Evolutionary conservation across 2,888 invertebrate genomes (phyloP).

Genomic region (Andrena fulva): DNA sequence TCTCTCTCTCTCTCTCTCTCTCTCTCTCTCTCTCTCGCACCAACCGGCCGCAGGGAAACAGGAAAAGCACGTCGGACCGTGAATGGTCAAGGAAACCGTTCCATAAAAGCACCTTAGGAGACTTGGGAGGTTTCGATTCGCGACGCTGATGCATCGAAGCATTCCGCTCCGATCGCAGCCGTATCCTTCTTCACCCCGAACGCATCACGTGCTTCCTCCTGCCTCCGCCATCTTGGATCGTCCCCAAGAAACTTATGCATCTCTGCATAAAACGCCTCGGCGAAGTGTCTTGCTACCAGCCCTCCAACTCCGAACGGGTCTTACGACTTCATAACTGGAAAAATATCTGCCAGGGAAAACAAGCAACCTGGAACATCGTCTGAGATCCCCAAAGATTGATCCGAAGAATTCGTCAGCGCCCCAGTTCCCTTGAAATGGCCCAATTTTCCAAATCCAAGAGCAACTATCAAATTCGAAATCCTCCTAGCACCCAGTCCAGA

Average conservation of each 20-base stretch:
- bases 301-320: too few relatives aligned
- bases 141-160: neutral
- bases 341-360: too few relatives aligned
- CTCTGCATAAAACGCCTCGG: neutral
- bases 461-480: neutral
- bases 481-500: neutral
- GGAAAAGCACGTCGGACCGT: conserved; percentile 15
- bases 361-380: too few relatives aligned
- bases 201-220: neutral
- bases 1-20: too few relatives aligned
- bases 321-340: too few relatives aligned
- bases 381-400: neutral
- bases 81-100: conserved; percentile 15
- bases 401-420: neutral
- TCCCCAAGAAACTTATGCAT: too few relatives aligned
- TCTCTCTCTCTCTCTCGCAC: neutral
- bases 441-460: neutral
- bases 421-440: neutral
- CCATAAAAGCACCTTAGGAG: neutral
- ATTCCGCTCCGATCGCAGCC: neutral
- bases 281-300: neutral
- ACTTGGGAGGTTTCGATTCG: neutral
- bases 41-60: neutral
- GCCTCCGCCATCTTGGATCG: neutral
- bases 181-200: neutral